These are phyloP conservation scores for Actenoides lindsayi DNA, from an alignment of 2,113 vertebrate species.

Conservation along the genomic window DNA sequence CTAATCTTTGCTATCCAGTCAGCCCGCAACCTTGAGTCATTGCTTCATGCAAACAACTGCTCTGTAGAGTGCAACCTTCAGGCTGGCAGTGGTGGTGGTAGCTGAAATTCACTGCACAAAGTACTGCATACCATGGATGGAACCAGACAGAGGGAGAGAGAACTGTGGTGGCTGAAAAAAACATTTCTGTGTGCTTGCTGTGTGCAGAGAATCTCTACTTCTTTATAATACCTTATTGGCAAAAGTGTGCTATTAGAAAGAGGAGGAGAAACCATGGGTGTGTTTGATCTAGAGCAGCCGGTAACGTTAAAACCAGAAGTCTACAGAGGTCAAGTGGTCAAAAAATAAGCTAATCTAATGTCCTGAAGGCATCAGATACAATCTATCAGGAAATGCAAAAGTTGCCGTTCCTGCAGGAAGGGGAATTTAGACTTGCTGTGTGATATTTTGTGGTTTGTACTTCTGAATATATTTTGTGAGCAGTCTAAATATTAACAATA, in stretches of 20 bases:
- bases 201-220: neutral
- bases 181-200: neutral
- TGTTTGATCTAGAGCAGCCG: neutral
- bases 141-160: neutral
- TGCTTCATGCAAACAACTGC: neutral
- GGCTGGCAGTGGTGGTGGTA: neutral
- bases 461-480: neutral
- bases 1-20: neutral
- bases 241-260: neutral
- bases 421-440: neutral
- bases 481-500: neutral
- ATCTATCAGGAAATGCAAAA: neutral
- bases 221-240: neutral
- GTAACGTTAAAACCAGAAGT: neutral
- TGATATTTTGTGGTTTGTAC: neutral
- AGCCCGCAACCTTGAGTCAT: neutral
- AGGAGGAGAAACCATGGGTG: neutral
- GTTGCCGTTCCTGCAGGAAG: neutral
- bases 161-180: neutral
- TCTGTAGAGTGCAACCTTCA: neutral
- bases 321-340: neutral
- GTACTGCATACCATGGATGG: fast-evolving
- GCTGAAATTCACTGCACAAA: neutral
- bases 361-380: neutral
- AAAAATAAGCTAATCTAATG: neutral